phyloP scores from a whole-genome alignment of 1,140 invertebrate species.

The Brevipalpus yothersi region DNA sequence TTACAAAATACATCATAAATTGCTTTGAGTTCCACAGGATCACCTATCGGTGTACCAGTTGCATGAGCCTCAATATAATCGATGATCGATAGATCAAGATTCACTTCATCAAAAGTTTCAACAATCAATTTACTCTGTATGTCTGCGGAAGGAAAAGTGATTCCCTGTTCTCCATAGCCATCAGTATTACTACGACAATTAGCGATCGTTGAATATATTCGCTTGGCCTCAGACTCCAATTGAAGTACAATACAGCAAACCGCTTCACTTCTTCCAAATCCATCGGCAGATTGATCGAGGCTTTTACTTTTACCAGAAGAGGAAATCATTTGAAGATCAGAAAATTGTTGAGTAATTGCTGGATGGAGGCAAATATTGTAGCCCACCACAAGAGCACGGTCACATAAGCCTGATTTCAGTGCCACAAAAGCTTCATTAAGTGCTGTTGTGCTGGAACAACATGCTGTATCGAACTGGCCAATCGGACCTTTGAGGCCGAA shows the following conservation, averaged over 20 bases:
- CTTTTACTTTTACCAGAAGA: no score
- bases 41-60: conserved; percentile 60
- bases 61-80: conserved; percentile 83
- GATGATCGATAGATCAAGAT: conserved; percentile 45
- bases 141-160: conserved; percentile 22
- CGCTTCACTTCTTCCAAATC: conserved; percentile 29
- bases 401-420: not conserved
- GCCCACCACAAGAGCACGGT: conserved; percentile 25
- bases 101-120: conserved; percentile 55
- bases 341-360: conserved; percentile 16
- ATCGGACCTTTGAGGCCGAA: conserved; percentile 74
- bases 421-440: conserved; percentile 2
- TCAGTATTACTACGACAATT: conserved; percentile 66
- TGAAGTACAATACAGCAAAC: conserved; percentile 29
- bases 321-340: not conserved
- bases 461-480: conserved; percentile 76
- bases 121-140: conserved; percentile 16
- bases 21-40: no score
- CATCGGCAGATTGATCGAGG: not conserved
- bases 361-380: conserved; percentile 24
- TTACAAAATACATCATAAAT: conserved; percentile 20
- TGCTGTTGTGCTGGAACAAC: conserved; percentile 28
- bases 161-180: conserved; percentile 59
- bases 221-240: conserved; percentile 20
- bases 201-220: conserved; percentile 28